Evolutionary conservation across 2,888 invertebrate species (phyloP).

Genomic region (Leuctra nigra): DNA sequence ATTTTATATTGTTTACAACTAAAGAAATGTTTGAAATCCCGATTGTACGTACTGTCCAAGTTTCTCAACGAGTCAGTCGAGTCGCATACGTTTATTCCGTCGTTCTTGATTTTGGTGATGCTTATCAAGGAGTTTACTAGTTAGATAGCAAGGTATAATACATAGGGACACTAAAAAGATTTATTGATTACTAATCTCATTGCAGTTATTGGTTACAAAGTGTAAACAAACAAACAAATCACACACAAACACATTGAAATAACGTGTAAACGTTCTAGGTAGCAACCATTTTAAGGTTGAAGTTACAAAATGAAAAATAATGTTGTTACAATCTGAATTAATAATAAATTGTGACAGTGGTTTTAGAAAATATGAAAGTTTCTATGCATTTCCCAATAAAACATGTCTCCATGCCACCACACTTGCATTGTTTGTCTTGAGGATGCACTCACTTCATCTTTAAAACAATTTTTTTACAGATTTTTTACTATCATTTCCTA

Average conservation of each 20-base stretch:
- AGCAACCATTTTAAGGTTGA: constrained; percentile 17
- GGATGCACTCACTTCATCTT: neutral
- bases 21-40: neutral
- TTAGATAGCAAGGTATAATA: constrained; percentile 1
- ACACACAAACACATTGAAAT: constrained; percentile 18
- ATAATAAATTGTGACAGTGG: constrained; percentile 25
- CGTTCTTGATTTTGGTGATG: constrained; percentile 10
- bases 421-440: neutral
- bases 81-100: neutral
- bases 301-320: constrained; percentile 17
- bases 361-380: constrained; percentile 20
- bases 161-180: constrained; percentile 11
- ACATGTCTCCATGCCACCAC: constrained; percentile 1
- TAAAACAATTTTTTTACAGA: too few relatives aligned
- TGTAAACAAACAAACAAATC: constrained; percentile 15
- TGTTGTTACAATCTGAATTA: constrained; percentile 25
- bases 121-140: constrained; percentile 16
- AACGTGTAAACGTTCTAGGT: constrained; percentile 17
- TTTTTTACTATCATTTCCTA: too few relatives aligned
- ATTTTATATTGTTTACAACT: neutral
- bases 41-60: constrained; percentile 2
- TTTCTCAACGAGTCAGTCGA: constrained; percentile 4
- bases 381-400: constrained; percentile 6
- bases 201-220: constrained; percentile 15
- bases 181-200: constrained; percentile 19